Evolutionary conservation across 2,888 invertebrate species (phyloP).

Genomic region (Syrphus vitripennis): DNA sequence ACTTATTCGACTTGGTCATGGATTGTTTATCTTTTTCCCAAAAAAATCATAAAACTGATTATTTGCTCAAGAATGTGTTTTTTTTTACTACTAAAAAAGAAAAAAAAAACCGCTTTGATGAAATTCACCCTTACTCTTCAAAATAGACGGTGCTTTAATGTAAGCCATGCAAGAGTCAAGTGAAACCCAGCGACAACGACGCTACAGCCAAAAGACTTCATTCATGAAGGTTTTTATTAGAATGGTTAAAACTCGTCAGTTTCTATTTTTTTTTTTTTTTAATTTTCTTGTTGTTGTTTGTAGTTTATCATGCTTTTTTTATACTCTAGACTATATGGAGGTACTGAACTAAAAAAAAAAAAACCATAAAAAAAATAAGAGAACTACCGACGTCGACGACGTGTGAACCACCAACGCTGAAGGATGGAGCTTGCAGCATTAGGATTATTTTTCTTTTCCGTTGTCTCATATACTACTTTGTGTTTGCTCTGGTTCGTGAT

Average conservation of each 20-base stretch:
- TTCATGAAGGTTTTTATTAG: constrained; percentile 24
- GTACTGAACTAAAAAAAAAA: neutral
- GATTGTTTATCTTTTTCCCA: too few species aligned
- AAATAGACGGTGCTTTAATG: neutral
- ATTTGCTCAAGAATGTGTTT: too few species aligned
- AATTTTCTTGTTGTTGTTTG: constrained; percentile 24
- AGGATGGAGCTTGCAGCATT: constrained; percentile 48
- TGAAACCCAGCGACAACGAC: neutral
- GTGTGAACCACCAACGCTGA: constrained; percentile 66
- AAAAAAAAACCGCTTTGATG: neutral
- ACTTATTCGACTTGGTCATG: too few species aligned
- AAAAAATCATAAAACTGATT: too few species aligned
- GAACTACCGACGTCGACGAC: constrained; percentile 50
- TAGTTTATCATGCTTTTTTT: constrained; percentile 22
- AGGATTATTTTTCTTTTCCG: constrained; percentile 55
- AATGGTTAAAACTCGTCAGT: constrained; percentile 28
- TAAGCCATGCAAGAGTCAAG: constrained; percentile 43
- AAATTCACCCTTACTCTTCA: neutral
- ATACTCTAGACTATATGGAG: neutral
- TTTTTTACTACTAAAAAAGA: too few species aligned
- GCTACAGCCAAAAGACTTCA: constrained; percentile 1
- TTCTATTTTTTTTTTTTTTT: constrained; percentile 26
- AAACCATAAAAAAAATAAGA: neutral
- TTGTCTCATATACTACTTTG: constrained; percentile 19
- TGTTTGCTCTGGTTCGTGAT: constrained; percentile 6